Evolutionary conservation across 2,797 vertebrate genomes (phyloP), one percentile per base, ranked within the genome.

Genomic region (Melanotaenia maccullochi): DNA sequence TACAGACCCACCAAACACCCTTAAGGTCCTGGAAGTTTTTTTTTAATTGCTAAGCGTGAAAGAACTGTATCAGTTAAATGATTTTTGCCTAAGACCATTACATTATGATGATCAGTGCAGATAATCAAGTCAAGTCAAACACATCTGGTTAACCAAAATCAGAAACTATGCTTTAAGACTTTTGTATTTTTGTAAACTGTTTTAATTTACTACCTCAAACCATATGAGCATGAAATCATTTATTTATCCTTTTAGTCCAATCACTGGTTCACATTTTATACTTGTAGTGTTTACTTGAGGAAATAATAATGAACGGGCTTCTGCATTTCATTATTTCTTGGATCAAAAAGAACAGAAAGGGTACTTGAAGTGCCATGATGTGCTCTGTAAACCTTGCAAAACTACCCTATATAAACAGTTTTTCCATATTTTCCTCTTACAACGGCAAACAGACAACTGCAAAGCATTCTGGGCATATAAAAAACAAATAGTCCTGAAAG

Each of bases 81-180:
- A 13, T 60, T 58, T 24, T 18, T 3, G 24, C 22, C 25, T 42
- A 5, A 55, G 24, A 52, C 11, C 35, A 7, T 58, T 22, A n/a
- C 38, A 64, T 28, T 61, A 60, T 61, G 25, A 60, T n/a, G 55
- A 33, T 32, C 58, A 63, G 40, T 11, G 28, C 58, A 55, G 9
- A 54, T 65, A 67, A 60, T 56, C 18, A 54, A 33, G 22, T 25
- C n/a, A 42, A 42, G 32, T 68, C 58, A 65, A 75, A 67, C 28
- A 57, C 35, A 52, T 74, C 25, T 16, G 14, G 35, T 30, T 65
- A 24, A 64, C 24, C 55, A 40, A n/a, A 28, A 63, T 68, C n/a
- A 65, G 35, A 51, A 35, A 36, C 13, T 20, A 18, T 16, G 24
- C 16, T 58, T 18, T 62, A 44, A 67, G 54, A 24, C 47, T 25